A percentile compares a stretch with the other conserved stretches of the same genome.
Conservation (phyloP, 2,888 invertebrate genomes). For the Nomada lathburiana region DNA sequence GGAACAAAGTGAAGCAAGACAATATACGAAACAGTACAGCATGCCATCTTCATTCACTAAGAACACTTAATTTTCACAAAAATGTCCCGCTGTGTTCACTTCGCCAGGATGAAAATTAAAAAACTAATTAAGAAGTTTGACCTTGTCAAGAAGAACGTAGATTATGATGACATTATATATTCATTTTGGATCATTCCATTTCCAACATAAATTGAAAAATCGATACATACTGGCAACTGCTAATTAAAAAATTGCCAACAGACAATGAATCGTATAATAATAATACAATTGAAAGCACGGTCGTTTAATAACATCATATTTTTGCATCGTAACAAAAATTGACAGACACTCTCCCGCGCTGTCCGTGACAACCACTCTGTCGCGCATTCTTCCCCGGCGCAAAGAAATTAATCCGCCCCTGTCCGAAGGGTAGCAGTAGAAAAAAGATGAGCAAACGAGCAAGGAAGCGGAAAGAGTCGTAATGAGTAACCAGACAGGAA, state of each 20-base stretch:
- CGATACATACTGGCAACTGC: no score
- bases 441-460: slow-evolving; percentile 18
- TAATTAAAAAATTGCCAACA: no score
- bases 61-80: neutral
- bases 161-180: no score
- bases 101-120: no score
- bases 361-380: slow-evolving; percentile 15
- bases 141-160: no score
- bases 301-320: neutral
- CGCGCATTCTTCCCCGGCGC: slow-evolving; percentile 14
- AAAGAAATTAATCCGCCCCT: slow-evolving; percentile 34
- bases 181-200: no score
- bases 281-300: neutral
- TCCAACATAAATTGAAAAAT: no score
- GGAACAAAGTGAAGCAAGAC: no score
- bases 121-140: no score
- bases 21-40: no score
- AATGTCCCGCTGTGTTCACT: neutral
- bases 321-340: neutral
- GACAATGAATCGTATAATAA: neutral
- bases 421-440: slow-evolving; percentile 6
- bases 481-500: slow-evolving; percentile 41
- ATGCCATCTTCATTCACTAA: no score
- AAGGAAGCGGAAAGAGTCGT: slow-evolving; percentile 44
- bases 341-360: neutral